phyloP scores from a whole-genome alignment of 2,113 vertebrate genomes.

The Bungarus multicinctus region DNA sequence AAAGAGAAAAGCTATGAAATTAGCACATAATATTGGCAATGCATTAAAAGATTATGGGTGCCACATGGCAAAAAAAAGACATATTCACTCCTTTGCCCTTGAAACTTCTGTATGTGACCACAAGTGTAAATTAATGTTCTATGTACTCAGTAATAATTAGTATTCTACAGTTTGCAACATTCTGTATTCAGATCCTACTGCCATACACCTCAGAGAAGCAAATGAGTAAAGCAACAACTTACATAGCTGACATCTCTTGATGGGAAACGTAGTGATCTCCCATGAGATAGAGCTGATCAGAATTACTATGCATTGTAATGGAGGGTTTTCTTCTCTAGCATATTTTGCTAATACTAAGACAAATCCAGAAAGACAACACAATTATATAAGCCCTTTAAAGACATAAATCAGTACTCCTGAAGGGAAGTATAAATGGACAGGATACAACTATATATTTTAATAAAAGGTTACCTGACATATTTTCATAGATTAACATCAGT shows the following conservation, averaged over 20 bases:
- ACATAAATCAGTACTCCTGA: background rate
- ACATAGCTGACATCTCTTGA: conserved; percentile 1
- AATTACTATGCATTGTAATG: background rate
- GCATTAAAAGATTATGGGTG: conserved; percentile 28
- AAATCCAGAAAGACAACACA: background rate
- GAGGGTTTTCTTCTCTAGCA: background rate
- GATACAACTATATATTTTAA: background rate
- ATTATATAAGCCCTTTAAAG: background rate
- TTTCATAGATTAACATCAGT: background rate
- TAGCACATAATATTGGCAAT: conserved; percentile 23
- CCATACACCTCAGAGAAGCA: conserved; percentile 15
- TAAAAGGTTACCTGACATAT: background rate
- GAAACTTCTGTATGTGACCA: background rate
- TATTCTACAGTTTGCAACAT: conserved; percentile 3
- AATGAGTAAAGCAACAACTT: background rate
- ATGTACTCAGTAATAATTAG: background rate
- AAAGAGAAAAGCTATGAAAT: conserved; percentile 9
- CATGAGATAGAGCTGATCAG: background rate
- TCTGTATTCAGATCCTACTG: background rate
- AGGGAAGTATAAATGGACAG: background rate
- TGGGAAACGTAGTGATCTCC: background rate
- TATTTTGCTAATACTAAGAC: background rate
- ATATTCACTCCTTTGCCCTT: background rate
- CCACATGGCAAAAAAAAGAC: conserved; percentile 43
- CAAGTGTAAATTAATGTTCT: conserved; percentile 11